These are phyloP conservation scores for Hirtodrosophila alboralis DNA, from an alignment of 2,888 invertebrate genomes.

Conservation along the genomic window DNA sequence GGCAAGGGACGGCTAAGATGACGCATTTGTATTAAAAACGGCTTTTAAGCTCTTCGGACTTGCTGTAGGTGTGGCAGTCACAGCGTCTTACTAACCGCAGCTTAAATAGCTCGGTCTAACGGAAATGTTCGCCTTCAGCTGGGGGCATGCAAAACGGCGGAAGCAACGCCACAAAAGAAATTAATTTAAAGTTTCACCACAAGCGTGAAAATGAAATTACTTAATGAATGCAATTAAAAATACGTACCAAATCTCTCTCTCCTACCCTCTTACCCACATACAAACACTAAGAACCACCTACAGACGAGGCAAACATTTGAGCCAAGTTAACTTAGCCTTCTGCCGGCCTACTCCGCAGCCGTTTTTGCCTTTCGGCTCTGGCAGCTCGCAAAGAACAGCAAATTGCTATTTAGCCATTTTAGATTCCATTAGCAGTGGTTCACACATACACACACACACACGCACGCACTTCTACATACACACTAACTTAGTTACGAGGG, in stretches of 20 bases:
- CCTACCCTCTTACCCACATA: conserved; percentile 15
- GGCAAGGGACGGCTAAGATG: conserved; percentile 33
- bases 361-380: conserved; percentile 26
- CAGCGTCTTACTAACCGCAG: conserved; percentile 37
- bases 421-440: conserved; percentile 75
- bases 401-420: conserved; percentile 80
- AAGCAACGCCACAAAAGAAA: conserved; percentile 71
- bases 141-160: conserved; percentile 65
- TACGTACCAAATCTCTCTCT: conserved; percentile 50
- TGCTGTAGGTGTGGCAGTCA: conserved; percentile 42
- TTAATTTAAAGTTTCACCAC: conserved; percentile 74
- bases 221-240: conserved; percentile 80
- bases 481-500: conserved; percentile 14
- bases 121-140: conserved; percentile 44
- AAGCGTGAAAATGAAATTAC: conserved; percentile 77
- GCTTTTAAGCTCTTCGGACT: not conserved
- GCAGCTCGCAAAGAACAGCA: conserved; percentile 61
- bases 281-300: conserved; percentile 7
- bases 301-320: conserved; percentile 56
- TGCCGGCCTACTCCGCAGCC: not conserved
- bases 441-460: conserved; percentile 27
- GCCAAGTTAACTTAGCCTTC: conserved; percentile 56
- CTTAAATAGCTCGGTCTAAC: conserved; percentile 31
- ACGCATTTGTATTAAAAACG: conserved; percentile 47
- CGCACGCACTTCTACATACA: conserved; percentile 3